phyloP scores from a whole-genome alignment of 1,140 invertebrate species.

The Battus philenor region DNA sequence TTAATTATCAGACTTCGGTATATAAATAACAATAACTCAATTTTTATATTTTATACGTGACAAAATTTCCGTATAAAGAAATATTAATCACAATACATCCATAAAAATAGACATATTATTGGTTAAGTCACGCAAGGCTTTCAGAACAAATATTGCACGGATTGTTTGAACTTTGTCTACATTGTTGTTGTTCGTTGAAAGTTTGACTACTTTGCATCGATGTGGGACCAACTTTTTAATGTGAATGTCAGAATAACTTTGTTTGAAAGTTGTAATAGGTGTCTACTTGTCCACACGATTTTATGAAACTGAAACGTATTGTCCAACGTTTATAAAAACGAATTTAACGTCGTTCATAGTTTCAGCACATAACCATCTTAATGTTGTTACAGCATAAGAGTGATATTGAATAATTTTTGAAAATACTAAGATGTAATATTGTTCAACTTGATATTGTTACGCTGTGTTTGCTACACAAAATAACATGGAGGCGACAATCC shows the following conservation, averaged over 20 bases:
- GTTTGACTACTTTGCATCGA: conserved; percentile 45
- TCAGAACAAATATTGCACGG: conserved; percentile 49
- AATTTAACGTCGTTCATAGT: too few relatives aligned
- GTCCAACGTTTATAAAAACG: too few relatives aligned
- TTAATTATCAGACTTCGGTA: too few relatives aligned
- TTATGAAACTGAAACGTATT: too few relatives aligned
- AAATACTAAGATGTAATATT: conserved; percentile 38
- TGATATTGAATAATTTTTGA: too few relatives aligned
- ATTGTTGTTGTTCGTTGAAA: conserved; percentile 42
- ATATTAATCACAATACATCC: conserved; percentile 19
- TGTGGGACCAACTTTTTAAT: conserved; percentile 41
- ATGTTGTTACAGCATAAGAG: too few relatives aligned
- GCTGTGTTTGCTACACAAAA: conserved; percentile 28
- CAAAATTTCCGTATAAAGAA: too few relatives aligned
- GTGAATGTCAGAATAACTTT: conserved; percentile 38
- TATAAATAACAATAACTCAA: too few relatives aligned
- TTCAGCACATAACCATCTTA: too few relatives aligned
- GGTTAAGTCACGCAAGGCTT: conserved; percentile 41
- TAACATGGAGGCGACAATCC: conserved; percentile 47
- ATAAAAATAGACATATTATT: conserved; percentile 44
- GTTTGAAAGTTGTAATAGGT: too few relatives aligned
- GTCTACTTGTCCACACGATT: too few relatives aligned
- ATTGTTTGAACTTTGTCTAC: conserved; percentile 44
- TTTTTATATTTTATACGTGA: too few relatives aligned
- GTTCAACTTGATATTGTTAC: conserved; percentile 25